Evolutionary conservation across 2,888 invertebrate genomes (phyloP).

Genomic region (Brachyptera risi): DNA sequence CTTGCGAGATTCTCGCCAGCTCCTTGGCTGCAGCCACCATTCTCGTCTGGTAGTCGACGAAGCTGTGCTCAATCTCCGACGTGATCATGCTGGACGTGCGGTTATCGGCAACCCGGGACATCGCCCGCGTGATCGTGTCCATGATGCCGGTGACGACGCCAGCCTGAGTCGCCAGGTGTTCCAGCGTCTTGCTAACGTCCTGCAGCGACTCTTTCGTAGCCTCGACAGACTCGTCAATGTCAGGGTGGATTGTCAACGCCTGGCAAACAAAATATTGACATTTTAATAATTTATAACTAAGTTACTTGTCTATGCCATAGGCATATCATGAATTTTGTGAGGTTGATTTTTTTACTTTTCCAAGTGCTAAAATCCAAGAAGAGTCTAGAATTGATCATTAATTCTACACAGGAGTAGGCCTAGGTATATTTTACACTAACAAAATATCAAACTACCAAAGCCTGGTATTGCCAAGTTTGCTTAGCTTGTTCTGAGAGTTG

Average conservation of each 20-base stretch:
- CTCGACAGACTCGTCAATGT: conserved; percentile 76
- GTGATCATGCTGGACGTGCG: conserved; percentile 60
- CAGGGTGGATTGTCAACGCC: conserved; percentile 74
- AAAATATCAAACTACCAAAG: too few relatives aligned
- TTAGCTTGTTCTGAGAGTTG: too few relatives aligned
- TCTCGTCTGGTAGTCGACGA: conserved; percentile 94
- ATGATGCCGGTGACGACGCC: conserved; percentile 88
- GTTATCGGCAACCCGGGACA: conserved; percentile 73
- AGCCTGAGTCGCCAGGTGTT: conserved; percentile 78
- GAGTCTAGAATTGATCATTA: too few relatives aligned
- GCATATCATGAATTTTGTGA: too few relatives aligned
- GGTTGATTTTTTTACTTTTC: too few relatives aligned
- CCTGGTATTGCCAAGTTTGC: too few relatives aligned
- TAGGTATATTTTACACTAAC: too few relatives aligned
- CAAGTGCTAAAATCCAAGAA: too few relatives aligned
- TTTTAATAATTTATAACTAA: too few relatives aligned
- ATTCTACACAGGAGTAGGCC: too few relatives aligned
- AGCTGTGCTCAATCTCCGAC: conserved; percentile 58
- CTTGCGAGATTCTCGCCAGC: conserved; percentile 86
- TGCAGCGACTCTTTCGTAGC: conserved; percentile 74
- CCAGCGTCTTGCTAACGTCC: conserved; percentile 75
- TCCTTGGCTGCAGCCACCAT: conserved; percentile 95
- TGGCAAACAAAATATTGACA: too few relatives aligned
- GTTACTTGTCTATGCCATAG: too few relatives aligned
- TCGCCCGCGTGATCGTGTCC: conserved; percentile 86